phyloP scores from a whole-genome alignment of 2,113 vertebrate genomes.

The Gymnogyps californianus region DNA sequence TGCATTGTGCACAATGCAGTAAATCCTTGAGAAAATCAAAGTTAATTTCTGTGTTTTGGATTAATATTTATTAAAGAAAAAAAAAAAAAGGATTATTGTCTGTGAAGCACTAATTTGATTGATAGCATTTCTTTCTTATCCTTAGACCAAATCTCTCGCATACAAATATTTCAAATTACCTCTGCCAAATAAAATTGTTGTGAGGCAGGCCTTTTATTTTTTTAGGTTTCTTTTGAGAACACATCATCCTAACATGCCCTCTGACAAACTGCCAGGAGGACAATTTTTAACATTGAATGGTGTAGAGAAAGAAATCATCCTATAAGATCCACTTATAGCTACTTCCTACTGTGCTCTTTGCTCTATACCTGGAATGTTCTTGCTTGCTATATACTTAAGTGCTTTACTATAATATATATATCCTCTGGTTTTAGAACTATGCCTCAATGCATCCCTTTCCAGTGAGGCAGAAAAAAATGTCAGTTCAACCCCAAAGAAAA shows the following conservation, averaged over 20 bases:
- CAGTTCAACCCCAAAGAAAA: background rate
- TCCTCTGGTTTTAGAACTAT: background rate
- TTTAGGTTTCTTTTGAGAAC: background rate
- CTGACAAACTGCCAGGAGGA: background rate
- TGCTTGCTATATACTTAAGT: background rate
- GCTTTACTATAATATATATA: background rate
- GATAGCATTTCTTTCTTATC: background rate
- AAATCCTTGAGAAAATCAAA: background rate
- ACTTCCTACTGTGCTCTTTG: background rate
- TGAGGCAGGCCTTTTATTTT: background rate
- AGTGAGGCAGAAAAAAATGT: slow-evolving; percentile 21
- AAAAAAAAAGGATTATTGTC: background rate
- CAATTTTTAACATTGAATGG: background rate
- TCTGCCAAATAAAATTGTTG: background rate
- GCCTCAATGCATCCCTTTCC: background rate
- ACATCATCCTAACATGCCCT: background rate
- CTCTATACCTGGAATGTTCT: background rate
- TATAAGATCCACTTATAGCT: background rate
- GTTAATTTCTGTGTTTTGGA: background rate
- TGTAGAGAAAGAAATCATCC: background rate
- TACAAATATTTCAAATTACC: background rate
- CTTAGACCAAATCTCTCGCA: background rate
- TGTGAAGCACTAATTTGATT: background rate
- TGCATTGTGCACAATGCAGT: no score
- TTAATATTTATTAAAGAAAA: background rate